phyloP scores from a whole-genome alignment of 2,113 vertebrate genomes.

The Chascanopsetta lugubris region DNA sequence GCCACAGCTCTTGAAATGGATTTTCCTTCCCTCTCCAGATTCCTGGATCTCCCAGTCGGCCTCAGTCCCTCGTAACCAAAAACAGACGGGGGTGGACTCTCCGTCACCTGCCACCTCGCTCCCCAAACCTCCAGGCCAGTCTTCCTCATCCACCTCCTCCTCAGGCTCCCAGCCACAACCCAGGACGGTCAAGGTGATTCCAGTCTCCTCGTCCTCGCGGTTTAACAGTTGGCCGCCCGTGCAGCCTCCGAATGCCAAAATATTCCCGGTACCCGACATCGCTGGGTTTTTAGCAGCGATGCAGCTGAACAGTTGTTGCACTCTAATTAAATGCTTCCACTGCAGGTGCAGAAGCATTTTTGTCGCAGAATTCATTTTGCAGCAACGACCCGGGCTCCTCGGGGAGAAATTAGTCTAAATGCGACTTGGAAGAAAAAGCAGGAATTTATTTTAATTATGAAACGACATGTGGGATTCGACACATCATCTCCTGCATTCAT shows the following conservation, averaged over 20 bases:
- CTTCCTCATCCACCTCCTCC: slow-evolving; percentile 87
- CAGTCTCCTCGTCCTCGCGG: neutral
- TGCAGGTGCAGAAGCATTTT: too few species aligned
- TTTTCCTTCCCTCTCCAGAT: slow-evolving; percentile 77
- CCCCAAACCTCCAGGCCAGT: slow-evolving; percentile 90
- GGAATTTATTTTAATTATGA: too few species aligned
- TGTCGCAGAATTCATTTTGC: too few species aligned
- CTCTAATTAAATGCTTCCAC: neutral
- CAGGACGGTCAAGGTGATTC: slow-evolving; percentile 88
- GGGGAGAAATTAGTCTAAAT: too few species aligned
- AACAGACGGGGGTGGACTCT: slow-evolving; percentile 93
- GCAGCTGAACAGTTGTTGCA: neutral
- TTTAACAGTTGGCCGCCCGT: too few species aligned
- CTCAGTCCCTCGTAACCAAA: slow-evolving; percentile 96
- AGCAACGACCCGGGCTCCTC: too few species aligned
- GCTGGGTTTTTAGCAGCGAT: neutral
- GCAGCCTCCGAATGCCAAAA: neutral
- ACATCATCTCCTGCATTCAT: too few species aligned
- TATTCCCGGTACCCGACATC: neutral
- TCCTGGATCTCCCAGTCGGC: slow-evolving; percentile 98
- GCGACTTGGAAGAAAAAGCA: too few species aligned
- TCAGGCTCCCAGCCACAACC: slow-evolving; percentile 86
- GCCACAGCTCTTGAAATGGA: neutral
- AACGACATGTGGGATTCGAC: too few species aligned
- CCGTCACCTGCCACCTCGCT: slow-evolving; percentile 91